phyloP scores from a whole-genome alignment of 2,888 invertebrate species.

The Elmis aenea region DNA sequence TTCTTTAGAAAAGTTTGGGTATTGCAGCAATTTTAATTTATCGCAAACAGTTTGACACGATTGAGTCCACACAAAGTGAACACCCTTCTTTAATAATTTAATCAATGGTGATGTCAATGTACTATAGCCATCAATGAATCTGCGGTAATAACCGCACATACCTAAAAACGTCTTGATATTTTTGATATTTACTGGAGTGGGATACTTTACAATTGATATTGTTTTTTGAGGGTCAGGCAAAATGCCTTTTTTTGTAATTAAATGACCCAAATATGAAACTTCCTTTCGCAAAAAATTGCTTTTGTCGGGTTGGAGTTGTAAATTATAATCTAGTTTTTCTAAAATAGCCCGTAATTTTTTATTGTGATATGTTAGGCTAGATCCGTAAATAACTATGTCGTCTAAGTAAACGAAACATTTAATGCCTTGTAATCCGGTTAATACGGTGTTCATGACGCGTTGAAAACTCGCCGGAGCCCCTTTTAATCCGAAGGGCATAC shows the following conservation, averaged over 20 bases:
- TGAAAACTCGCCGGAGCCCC: conserved; percentile 32
- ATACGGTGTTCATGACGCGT: conserved; percentile 29
- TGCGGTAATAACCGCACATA: conserved; percentile 13
- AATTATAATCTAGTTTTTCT: conserved; percentile 10
- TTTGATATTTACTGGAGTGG: conserved; percentile 16
- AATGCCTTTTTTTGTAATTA: conserved; percentile 21
- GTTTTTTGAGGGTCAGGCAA: conserved; percentile 24
- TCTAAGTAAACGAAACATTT: conserved; percentile 37
- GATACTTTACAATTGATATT: no score
- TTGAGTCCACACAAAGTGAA: conserved; percentile 9
- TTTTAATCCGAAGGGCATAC: conserved; percentile 31
- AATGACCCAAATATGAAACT: conserved; percentile 18
- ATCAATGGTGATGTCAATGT: conserved; percentile 12
- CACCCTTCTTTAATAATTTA: conserved; percentile 7
- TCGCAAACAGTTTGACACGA: conserved; percentile 7
- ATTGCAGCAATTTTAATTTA: conserved; percentile 9
- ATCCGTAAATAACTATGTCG: conserved; percentile 32
- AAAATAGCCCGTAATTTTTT: conserved; percentile 13
- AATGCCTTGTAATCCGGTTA: conserved; percentile 26
- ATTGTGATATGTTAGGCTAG: conserved; percentile 26
- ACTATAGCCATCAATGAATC: conserved; percentile 16
- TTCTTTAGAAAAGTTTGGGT: conserved; percentile 10
- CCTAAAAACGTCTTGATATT: conserved; percentile 16
- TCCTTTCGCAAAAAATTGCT: no score
- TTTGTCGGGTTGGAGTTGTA: no score